Conservation (phyloP, 2,888 invertebrate genomes). For the Cotesia congregata region DNA sequence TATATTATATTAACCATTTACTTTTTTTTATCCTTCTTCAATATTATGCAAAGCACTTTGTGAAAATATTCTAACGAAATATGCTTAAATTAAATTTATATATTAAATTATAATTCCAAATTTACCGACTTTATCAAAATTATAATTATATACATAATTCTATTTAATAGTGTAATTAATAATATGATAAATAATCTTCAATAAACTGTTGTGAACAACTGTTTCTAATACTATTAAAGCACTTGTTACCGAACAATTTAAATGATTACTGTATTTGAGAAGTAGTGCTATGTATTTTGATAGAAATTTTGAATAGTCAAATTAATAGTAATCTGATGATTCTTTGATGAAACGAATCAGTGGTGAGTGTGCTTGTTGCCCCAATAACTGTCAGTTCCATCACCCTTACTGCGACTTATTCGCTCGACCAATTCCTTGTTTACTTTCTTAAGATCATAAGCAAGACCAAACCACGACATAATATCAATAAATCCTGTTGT, state of each 20-base stretch:
- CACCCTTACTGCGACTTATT: conserved; percentile 58
- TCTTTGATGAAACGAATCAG: not conserved
- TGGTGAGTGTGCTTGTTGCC: conserved; percentile 51
- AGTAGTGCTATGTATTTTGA: not conserved
- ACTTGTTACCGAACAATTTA: conserved; percentile 38
- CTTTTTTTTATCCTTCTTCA: not conserved
- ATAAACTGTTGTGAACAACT: not conserved
- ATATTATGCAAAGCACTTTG: not conserved
- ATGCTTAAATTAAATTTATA: not conserved
- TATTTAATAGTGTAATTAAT: not conserved
- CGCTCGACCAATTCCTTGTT: conserved; percentile 55
- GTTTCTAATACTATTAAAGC: conserved; percentile 42
- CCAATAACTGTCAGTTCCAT: conserved; percentile 61
- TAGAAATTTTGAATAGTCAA: not conserved
- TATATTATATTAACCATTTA: not conserved
- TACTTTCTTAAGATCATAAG: conserved; percentile 63
- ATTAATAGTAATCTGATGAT: too few relatives aligned
- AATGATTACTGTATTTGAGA: not conserved
- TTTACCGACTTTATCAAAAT: not conserved
- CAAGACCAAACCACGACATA: conserved; percentile 63
- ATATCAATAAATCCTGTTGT: conserved; percentile 62
- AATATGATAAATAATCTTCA: not conserved
- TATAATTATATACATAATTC: conserved; percentile 4
- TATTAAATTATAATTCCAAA: not conserved
- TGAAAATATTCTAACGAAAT: not conserved